Evolutionary conservation across 1,140 invertebrate species (phyloP).

Genomic region (Drosophila azteca): DNA sequence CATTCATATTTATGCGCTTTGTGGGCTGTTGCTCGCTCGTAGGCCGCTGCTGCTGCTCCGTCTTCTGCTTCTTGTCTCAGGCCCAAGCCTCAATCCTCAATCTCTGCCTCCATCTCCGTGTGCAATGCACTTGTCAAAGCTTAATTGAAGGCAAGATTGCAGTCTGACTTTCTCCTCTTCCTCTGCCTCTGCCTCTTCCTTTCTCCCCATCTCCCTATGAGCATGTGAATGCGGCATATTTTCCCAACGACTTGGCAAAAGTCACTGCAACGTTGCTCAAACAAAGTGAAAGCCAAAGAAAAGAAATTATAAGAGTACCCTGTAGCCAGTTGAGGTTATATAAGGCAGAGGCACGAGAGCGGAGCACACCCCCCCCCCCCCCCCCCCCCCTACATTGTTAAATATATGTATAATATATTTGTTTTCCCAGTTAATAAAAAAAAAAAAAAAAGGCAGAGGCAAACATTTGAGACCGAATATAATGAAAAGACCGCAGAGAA

Average conservation of each 20-base stretch:
- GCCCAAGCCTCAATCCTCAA: slow-evolving; percentile 10
- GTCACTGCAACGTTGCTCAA: slow-evolving; percentile 64
- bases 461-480: no score
- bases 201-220: slow-evolving; percentile 14
- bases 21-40: slow-evolving; percentile 24
- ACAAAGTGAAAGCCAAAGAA: slow-evolving; percentile 78
- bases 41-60: slow-evolving; percentile 23
- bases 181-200: slow-evolving; percentile 6
- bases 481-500: no score
- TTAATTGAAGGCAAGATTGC: slow-evolving; percentile 83
- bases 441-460: neutral
- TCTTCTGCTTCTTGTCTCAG: slow-evolving; percentile 58
- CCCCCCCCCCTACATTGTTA: no score
- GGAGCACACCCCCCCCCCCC: no score
- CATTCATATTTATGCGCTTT: slow-evolving; percentile 78
- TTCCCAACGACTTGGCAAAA: slow-evolving; percentile 79
- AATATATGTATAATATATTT: no score
- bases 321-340: slow-evolving; percentile 12
- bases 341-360: neutral
- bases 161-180: slow-evolving; percentile 55
- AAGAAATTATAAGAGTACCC: slow-evolving; percentile 64
- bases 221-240: slow-evolving; percentile 74
- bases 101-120: slow-evolving; percentile 23
- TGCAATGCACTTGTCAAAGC: slow-evolving; percentile 83
- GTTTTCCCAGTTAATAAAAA: no score